phyloP scores from a whole-genome alignment of 2,113 vertebrate genomes.

The Phalacrocorax carbo region DNA sequence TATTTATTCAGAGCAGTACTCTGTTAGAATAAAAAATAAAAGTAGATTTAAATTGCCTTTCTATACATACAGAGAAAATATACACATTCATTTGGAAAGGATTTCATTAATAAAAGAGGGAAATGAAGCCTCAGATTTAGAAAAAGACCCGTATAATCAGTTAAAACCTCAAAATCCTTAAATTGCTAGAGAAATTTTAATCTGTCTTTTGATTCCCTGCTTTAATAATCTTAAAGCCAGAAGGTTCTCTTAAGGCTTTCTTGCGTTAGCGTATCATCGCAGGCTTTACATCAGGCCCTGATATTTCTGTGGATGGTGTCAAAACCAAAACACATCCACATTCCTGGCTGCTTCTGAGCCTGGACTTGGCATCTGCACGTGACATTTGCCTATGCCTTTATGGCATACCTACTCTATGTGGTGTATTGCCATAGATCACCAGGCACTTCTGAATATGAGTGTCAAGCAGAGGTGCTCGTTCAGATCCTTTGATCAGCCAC shows the following conservation, averaged over 20 bases:
- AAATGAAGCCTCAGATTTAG: background rate
- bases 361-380: background rate
- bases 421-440: background rate
- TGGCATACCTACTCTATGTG: background rate
- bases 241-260: background rate
- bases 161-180: background rate
- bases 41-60: background rate
- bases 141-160: background rate
- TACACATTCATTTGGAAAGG: background rate
- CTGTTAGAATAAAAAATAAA: background rate
- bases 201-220: background rate
- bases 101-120: background rate
- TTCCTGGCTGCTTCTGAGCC: background rate
- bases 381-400: background rate
- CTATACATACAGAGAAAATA: background rate
- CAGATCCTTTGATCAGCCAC: background rate
- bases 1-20: background rate
- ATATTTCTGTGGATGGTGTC: background rate
- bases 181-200: background rate
- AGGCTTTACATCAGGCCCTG: background rate
- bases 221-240: background rate
- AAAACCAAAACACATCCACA: background rate
- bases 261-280: background rate
- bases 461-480: background rate
- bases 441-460: background rate